Percentiles rank a stretch among this genome's conserved stretches.
Evolutionary conservation across 2,888 invertebrate genomes (phyloP).

Genomic region (Andrena bicolor): DNA sequence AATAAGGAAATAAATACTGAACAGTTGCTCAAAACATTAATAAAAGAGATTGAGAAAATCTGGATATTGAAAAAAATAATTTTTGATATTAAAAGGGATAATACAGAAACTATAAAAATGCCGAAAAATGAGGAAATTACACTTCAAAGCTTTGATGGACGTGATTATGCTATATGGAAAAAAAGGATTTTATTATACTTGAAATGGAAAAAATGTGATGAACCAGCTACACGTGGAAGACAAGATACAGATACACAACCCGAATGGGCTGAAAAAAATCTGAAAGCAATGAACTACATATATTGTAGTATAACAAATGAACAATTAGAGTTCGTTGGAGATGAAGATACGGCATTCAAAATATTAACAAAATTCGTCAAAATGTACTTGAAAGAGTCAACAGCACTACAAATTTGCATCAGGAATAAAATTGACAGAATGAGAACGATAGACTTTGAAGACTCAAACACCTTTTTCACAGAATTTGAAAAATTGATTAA

Average conservation of each 20-base stretch:
- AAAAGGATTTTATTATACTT: conserved; percentile 59
- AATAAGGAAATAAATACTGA: not conserved
- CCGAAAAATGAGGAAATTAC: conserved; percentile 38
- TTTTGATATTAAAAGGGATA: not conserved
- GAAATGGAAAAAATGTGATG: conserved; percentile 42
- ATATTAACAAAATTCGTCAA: conserved; percentile 44
- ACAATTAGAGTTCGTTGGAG: conserved; percentile 35
- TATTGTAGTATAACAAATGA: conserved; percentile 29
- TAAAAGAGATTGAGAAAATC: not conserved
- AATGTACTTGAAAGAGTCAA: conserved; percentile 42
- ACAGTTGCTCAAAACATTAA: not conserved
- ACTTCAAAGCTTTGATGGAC: conserved; percentile 63
- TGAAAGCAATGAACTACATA: conserved; percentile 65
- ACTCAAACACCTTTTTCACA: not conserved
- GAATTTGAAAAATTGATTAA: conserved; percentile 40
- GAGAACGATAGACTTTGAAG: not conserved
- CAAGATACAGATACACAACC: conserved; percentile 16
- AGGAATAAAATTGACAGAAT: conserved; percentile 37
- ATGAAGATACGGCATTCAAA: conserved; percentile 6
- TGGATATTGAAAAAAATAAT: not conserved
- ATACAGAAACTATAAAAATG: conserved; percentile 16
- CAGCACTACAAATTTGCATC: conserved; percentile 38
- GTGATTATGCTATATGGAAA: conserved; percentile 66
- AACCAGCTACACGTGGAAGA: conserved; percentile 15
- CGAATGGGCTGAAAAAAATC: conserved; percentile 58